Evolutionary conservation across 2,113 vertebrate species (phyloP).

Genomic region (Camelus dromedarius): DNA sequence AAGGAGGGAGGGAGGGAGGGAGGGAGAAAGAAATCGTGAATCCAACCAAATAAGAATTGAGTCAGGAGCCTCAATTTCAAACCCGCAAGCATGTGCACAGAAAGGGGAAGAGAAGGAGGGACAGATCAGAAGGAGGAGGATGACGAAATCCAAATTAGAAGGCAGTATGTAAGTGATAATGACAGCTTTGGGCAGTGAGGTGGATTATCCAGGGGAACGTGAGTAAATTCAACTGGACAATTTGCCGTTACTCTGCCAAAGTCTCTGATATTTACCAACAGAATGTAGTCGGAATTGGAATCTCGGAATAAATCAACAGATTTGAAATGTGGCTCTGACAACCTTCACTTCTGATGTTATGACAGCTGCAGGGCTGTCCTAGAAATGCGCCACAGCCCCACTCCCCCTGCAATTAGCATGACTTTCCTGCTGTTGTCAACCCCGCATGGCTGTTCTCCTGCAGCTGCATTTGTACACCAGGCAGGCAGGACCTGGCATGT

Average conservation of each 20-base stretch:
- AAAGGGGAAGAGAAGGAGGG: neutral
- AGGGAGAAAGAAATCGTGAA: neutral
- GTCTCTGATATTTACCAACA: conserved; percentile 82
- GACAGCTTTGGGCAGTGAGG: conserved; percentile 61
- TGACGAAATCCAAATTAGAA: conserved; percentile 77
- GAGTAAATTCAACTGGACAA: conserved; percentile 77
- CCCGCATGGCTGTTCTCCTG: neutral
- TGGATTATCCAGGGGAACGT: conserved; percentile 76
- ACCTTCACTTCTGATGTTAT: neutral
- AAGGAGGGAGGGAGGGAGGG: neutral
- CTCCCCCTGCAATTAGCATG: neutral
- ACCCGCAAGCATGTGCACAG: conserved; percentile 58
- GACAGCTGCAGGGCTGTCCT: neutral
- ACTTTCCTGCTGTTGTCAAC: neutral
- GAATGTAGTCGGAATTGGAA: conserved; percentile 73
- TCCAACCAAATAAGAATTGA: conserved; percentile 44
- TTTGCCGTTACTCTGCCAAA: conserved; percentile 79
- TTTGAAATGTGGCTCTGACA: conserved; percentile 54
- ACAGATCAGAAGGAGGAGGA: neutral
- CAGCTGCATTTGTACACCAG: neutral
- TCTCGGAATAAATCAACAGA: conserved; percentile 77
- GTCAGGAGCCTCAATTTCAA: conserved; percentile 53
- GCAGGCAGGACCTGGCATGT: neutral
- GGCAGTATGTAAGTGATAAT: conserved; percentile 65
- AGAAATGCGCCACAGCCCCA: neutral